Evolutionary conservation across 2,888 invertebrate genomes (phyloP), one percentile per base, ranked within the genome.

Genomic region (Blastobasis adustella): DNA sequence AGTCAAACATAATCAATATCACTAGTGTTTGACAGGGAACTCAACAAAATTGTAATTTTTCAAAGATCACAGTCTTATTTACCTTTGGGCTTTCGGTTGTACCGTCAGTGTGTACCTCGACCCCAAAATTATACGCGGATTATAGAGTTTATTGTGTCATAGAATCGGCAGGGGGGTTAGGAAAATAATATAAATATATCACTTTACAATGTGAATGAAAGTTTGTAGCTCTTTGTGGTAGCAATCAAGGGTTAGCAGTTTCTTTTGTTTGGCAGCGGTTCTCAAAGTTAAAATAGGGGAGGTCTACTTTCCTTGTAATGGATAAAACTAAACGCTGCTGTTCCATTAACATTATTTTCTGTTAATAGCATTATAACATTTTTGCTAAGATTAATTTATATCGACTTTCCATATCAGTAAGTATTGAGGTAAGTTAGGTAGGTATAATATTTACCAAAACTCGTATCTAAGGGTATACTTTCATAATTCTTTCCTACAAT

Each of bases 141-240:
- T 82, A 79, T 66, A 69, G 68, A 61, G 51, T 55, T 62, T 66
- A 73, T 79, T 76, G 76, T 78, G 74, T 62, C 55, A 5, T 60
- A 62, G 65, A 67, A 69, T 65, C 64, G 60, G 69, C 69, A 71
- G 74, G 78, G 84, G 84, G 23, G 69, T 67, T 64, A 69, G 56
- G 67, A 74, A 81, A 82, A 82, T 82, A 82, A 79, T 83, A 84
- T 78, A 85, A 86, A 85, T 86, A 86, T 84, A 86, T 86, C 87
- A 80, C 76, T 82, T 84, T 82, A 79, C 84, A 83, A 79, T 79
- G 65, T 70, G 66, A 66, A 71, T 71, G 73, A 68, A 70, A 84
- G 76, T 83, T 83, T 82, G 82, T 75, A 71, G 63, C 69, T 79
- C 79, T 77, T 85, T 86, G 85, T 87, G 80, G 82, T 73, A 72